Conservation (phyloP, 2,888 invertebrate species). For the Apamea anceps region DNA sequence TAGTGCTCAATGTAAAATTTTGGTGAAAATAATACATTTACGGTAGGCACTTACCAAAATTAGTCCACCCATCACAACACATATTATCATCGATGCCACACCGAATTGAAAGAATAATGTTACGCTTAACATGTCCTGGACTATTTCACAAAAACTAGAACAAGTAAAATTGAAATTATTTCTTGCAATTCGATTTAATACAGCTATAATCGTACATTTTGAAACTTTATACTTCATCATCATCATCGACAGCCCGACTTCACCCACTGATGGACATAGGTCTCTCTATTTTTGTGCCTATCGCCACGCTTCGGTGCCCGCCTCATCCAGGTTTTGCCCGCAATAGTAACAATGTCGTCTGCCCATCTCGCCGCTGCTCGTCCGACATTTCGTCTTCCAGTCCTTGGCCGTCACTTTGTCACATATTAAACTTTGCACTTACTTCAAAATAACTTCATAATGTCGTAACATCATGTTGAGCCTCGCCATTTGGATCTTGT, state of each 20-base stretch:
- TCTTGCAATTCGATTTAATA: background rate
- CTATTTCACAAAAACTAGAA: conserved; percentile 76
- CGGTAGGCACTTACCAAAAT: conserved; percentile 72
- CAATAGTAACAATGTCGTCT: background rate
- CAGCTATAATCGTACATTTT: background rate
- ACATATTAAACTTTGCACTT: conserved; percentile 54
- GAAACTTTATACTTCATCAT: conserved; percentile 50
- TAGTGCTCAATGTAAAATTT: background rate
- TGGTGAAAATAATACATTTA: background rate
- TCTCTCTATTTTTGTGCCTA: background rate
- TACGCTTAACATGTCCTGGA: conserved; percentile 75
- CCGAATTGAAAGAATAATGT: conserved; percentile 81
- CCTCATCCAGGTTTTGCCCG: background rate
- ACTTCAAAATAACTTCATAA: conserved; percentile 79
- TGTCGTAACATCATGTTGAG: conserved; percentile 73
- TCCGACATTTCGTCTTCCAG: background rate
- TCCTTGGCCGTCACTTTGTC: background rate
- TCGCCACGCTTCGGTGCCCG: background rate
- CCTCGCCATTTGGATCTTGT: conserved; percentile 57
- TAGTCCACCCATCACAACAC: conserved; percentile 77
- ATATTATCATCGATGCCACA: conserved; percentile 78
- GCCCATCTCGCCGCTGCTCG: background rate
- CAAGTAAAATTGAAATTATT: conserved; percentile 23
- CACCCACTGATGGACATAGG: background rate
- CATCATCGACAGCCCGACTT: background rate